A percentile compares a stretch with the other conserved stretches of the same genome.
These are phyloP conservation scores for Hemistola chrysoprasaria DNA, from an alignment of 2,888 invertebrate species.

Conservation along the genomic window DNA sequence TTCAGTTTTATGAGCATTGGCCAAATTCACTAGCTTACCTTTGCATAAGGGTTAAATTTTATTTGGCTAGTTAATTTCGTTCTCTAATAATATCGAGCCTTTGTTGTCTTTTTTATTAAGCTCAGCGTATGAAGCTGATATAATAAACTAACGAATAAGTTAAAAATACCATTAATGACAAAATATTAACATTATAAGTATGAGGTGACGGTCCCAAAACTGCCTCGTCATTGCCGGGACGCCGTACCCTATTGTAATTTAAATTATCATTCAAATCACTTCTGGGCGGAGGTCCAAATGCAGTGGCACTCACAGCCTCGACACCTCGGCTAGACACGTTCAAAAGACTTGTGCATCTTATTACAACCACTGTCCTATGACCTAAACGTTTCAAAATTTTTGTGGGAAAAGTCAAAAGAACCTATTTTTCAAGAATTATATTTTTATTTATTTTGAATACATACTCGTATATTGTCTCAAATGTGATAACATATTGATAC, in stretches of 20 bases:
- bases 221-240: conserved; percentile 69
- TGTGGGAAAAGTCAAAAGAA: conserved; percentile 4
- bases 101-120: no score
- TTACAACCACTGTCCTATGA: conserved; percentile 32
- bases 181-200: conserved; percentile 49
- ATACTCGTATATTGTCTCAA: no score
- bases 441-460: no score
- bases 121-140: neutral
- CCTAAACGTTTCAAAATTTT: conserved; percentile 9
- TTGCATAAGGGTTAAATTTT: no score
- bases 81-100: no score
- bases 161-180: conserved; percentile 43
- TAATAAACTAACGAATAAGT: conserved; percentile 12
- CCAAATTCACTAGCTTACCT: no score
- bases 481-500: no score
- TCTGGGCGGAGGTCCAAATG: conserved; percentile 53
- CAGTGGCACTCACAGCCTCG: conserved; percentile 74
- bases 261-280: conserved; percentile 74
- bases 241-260: conserved; percentile 70
- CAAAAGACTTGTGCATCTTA: conserved; percentile 38
- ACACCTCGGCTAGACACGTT: conserved; percentile 59
- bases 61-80: no score
- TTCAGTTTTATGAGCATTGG: neutral
- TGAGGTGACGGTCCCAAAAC: conserved; percentile 49
- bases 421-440: no score